phyloP scores from a whole-genome alignment of 2,113 vertebrate species.

The Origma solitaria region DNA sequence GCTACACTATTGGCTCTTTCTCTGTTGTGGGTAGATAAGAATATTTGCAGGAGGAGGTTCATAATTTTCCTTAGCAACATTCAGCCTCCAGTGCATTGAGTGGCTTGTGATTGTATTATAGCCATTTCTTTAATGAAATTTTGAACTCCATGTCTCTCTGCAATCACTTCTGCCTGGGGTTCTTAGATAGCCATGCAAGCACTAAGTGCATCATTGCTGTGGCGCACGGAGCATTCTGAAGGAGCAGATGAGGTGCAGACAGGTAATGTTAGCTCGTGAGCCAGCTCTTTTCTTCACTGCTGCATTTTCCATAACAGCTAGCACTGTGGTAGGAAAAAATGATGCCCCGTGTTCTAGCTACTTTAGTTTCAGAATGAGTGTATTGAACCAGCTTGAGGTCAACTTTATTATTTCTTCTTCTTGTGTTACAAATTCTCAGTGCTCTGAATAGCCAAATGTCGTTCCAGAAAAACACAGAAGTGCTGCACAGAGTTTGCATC shows the following conservation, averaged over 20 bases:
- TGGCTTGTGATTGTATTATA: slow-evolving; percentile 26
- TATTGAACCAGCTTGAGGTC: background rate
- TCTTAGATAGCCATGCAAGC: background rate
- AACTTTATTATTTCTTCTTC: background rate
- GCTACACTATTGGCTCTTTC: background rate
- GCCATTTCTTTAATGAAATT: slow-evolving; percentile 32
- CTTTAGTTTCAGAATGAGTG: slow-evolving; percentile 9
- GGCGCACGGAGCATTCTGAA: background rate
- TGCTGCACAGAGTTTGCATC: background rate
- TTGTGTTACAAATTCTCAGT: background rate
- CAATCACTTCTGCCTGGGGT: slow-evolving; percentile 11
- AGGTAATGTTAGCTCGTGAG: background rate
- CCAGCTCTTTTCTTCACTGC: background rate
- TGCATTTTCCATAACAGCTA: background rate
- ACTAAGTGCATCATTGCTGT: background rate
- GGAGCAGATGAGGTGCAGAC: background rate
- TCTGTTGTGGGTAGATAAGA: slow-evolving; percentile 28
- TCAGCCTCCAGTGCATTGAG: background rate
- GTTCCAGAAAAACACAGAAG: background rate
- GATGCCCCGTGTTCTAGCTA: background rate
- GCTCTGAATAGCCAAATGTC: background rate
- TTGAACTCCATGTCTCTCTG: slow-evolving; percentile 8
- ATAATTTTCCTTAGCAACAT: slow-evolving; percentile 32
- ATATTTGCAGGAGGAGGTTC: background rate
- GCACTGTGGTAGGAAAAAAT: slow-evolving; percentile 35